These are phyloP conservation scores for Pachycephus smyrnensis DNA, from an alignment of 2,888 invertebrate species.

Conservation along the genomic window DNA sequence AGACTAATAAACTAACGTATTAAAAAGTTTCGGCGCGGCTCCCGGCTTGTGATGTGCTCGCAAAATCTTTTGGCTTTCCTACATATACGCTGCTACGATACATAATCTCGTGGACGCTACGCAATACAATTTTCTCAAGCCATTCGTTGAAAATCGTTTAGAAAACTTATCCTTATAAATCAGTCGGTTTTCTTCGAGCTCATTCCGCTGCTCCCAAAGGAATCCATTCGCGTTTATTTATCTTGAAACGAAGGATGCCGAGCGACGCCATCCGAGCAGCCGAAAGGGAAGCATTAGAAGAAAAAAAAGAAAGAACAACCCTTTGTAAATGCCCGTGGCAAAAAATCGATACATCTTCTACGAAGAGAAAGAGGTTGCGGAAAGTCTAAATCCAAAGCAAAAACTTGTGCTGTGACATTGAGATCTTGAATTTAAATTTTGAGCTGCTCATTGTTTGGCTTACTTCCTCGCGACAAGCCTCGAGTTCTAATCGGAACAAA, in stretches of 20 bases:
- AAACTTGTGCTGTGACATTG: background rate
- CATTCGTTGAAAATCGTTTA: slow-evolving; percentile 47
- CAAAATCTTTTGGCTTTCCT: background rate
- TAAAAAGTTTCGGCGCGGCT: background rate
- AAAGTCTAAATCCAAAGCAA: background rate
- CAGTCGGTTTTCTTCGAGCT: slow-evolving; percentile 38
- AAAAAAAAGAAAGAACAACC: background rate
- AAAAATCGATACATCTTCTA: background rate
- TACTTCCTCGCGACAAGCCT: background rate
- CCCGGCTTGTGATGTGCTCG: background rate
- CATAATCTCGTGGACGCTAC: background rate
- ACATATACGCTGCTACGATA: background rate
- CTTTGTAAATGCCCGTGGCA: background rate
- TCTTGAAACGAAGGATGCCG: background rate
- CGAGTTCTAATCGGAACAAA: background rate
- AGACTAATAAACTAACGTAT: background rate
- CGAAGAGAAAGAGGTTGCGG: background rate
- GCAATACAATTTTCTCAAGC: slow-evolving; percentile 20
- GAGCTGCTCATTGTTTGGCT: slow-evolving; percentile 16
- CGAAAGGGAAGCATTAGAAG: background rate
- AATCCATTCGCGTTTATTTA: background rate
- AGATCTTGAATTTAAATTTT: background rate
- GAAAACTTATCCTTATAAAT: slow-evolving; percentile 47
- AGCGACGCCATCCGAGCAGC: background rate
- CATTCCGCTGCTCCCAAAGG: background rate